Conservation (phyloP, 2,888 invertebrate species). For the Teleogryllus oceanicus region DNA sequence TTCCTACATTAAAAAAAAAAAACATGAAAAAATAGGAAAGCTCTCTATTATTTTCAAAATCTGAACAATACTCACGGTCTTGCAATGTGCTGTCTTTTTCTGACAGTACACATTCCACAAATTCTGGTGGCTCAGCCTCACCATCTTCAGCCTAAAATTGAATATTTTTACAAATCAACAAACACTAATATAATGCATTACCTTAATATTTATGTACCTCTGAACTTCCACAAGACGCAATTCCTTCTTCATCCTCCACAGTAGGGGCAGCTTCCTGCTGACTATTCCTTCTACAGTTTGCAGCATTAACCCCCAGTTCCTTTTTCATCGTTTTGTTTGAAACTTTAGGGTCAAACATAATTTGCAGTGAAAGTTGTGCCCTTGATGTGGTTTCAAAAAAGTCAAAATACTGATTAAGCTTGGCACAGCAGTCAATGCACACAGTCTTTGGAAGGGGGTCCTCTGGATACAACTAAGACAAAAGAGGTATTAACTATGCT, state of each 20-base stretch:
- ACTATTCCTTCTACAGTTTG: not conserved
- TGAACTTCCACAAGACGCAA: not conserved
- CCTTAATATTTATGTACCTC: not conserved
- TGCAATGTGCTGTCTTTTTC: conserved; percentile 29
- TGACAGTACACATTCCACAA: conserved; percentile 34
- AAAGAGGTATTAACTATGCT: not conserved
- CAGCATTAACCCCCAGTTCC: not conserved
- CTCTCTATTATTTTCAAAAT: not conserved
- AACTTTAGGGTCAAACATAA: conserved; percentile 39
- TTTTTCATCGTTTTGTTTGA: conserved; percentile 19
- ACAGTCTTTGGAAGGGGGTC: conserved; percentile 43
- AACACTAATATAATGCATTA: no score
- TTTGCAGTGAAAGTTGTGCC: conserved; percentile 41
- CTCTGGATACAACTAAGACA: conserved; percentile 41
- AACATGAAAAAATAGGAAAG: not conserved
- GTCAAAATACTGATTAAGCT: conserved; percentile 42
- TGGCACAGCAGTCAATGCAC: conserved; percentile 41
- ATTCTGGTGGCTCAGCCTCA: conserved; percentile 31
- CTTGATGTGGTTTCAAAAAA: conserved; percentile 42
- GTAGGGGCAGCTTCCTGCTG: conserved; percentile 28
- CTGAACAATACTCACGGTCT: not conserved
- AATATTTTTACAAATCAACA: not conserved
- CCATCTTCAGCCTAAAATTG: conserved; percentile 24
- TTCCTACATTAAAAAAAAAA: conserved; percentile 8
- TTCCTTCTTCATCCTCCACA: not conserved